These are phyloP conservation scores for Halichoerus grypus DNA, from an alignment of 2,113 vertebrate genomes.

Conservation along the genomic window DNA sequence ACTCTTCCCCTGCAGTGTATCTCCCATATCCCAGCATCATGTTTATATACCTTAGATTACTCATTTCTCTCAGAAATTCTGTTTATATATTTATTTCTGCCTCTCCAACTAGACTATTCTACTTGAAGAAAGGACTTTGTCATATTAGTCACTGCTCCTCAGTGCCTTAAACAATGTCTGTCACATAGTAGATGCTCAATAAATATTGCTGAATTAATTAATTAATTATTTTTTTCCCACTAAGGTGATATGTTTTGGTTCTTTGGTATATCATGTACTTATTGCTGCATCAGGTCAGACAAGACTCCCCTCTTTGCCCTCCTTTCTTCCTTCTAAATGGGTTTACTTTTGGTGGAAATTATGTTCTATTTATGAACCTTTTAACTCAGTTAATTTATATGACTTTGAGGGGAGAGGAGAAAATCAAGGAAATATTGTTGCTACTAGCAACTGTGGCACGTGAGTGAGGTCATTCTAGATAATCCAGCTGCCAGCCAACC, in stretches of 20 bases:
- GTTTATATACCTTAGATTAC: background rate
- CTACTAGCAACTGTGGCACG: background rate
- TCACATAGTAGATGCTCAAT: background rate
- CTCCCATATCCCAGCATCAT: background rate
- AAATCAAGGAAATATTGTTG: background rate
- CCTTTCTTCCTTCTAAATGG: background rate
- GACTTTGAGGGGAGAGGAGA: background rate
- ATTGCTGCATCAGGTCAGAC: background rate
- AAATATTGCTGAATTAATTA: background rate
- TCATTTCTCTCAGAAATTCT: background rate
- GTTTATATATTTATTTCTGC: background rate
- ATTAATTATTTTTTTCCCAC: background rate
- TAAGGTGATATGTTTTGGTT: background rate
- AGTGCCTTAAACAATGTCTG: background rate
- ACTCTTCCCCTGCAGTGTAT: background rate
- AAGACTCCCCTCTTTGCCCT: background rate
- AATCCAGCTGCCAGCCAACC: background rate
- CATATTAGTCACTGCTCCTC: background rate
- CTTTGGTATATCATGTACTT: background rate
- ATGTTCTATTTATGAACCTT: background rate
- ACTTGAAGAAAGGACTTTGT: background rate
- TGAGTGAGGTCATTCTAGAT: background rate
- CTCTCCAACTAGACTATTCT: background rate
- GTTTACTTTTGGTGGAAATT: slow-evolving; percentile 19
- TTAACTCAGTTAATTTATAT: background rate